Evolutionary conservation across 1,140 invertebrate species (phyloP).

Genomic region (Apolygus lucorum): DNA sequence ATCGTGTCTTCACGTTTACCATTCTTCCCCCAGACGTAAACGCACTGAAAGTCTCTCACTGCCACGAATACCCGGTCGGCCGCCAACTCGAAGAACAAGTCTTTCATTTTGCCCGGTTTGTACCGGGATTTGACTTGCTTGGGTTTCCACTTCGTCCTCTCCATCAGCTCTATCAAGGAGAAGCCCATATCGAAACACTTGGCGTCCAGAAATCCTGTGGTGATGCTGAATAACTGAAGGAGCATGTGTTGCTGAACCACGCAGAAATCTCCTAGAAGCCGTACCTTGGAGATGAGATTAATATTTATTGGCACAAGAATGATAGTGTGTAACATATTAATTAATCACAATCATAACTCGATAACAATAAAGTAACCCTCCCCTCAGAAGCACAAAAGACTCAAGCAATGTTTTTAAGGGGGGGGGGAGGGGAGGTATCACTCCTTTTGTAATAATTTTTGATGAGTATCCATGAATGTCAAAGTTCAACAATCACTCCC

Average conservation of each 20-base stretch:
- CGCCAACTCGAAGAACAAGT: conserved; percentile 17
- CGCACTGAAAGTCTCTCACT: conserved; percentile 28
- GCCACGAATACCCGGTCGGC: conserved; percentile 31
- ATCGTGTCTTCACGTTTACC: conserved; percentile 22
- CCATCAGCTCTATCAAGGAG: conserved; percentile 4
- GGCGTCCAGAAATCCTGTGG: conserved; percentile 16
- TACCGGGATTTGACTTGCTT: neutral
- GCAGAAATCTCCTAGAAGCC: neutral
- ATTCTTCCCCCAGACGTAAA: conserved; percentile 28
- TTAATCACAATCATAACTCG: too few relatives aligned
- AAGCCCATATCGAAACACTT: conserved; percentile 24
- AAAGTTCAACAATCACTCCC: too few relatives aligned
- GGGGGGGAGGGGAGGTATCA: too few relatives aligned
- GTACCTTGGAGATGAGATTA: too few relatives aligned
- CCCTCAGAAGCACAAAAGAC: too few relatives aligned
- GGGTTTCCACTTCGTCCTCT: conserved; percentile 7
- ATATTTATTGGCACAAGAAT: too few relatives aligned
- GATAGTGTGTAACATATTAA: too few relatives aligned
- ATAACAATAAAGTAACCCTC: too few relatives aligned
- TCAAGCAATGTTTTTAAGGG: too few relatives aligned
- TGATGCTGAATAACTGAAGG: conserved; percentile 21
- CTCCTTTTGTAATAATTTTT: too few relatives aligned
- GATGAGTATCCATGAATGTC: too few relatives aligned
- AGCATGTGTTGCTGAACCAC: conserved; percentile 23
- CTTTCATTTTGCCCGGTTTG: conserved; percentile 12